phyloP scores from a whole-genome alignment of 2,797 vertebrate species.

The Mareca penelope region DNA sequence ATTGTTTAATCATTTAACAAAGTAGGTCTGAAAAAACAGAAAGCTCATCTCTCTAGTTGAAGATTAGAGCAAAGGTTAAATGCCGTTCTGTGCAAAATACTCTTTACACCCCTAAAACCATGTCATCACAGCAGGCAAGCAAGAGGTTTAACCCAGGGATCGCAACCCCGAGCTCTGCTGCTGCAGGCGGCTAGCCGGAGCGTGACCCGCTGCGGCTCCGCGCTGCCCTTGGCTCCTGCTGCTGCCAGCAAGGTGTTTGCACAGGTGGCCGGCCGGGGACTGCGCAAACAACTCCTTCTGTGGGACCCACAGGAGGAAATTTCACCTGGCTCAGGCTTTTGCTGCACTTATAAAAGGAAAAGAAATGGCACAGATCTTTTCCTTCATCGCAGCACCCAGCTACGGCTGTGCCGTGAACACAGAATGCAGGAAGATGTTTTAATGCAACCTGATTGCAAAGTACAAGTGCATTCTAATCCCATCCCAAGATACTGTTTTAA shows the following conservation, averaged over 20 bases:
- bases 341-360: neutral
- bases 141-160: neutral
- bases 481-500: neutral
- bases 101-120: slow-evolving; percentile 8
- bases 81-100: neutral
- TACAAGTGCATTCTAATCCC: neutral
- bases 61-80: slow-evolving; percentile 77
- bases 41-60: slow-evolving; percentile 39
- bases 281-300: rapidly evolving
- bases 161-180: neutral
- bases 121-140: neutral
- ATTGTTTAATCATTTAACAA: slow-evolving; percentile 75
- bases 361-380: neutral
- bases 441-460: rapidly evolving
- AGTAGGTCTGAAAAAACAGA: slow-evolving; percentile 32
- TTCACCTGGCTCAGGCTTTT: neutral
- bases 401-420: rapidly evolving
- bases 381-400: neutral
- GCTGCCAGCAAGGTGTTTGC: neutral
- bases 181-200: neutral
- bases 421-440: rapidly evolving
- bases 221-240: neutral
- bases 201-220: neutral
- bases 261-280: neutral
- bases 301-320: neutral